A percentile compares a stretch with the other conserved stretches of the same genome.
Evolutionary conservation across 2,797 vertebrate genomes (phyloP).

Genomic region (Rhinella marina): DNA sequence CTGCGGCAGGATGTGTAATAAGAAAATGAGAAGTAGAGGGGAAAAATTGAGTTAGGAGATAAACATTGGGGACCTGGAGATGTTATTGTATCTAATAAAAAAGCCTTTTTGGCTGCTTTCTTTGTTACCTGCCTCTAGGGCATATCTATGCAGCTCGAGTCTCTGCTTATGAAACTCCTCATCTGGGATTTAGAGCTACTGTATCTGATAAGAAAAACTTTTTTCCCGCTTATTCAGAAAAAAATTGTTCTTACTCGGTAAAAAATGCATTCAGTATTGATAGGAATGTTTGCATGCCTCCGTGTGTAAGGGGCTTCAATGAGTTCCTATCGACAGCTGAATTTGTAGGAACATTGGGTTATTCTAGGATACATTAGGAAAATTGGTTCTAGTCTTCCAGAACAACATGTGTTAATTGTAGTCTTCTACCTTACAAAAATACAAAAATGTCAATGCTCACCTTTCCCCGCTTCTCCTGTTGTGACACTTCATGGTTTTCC

Average conservation of each 20-base stretch:
- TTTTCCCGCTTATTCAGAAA: constrained; percentile 32
- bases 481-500: too few relatives aligned
- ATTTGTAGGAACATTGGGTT: not conserved
- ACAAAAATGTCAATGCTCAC: not conserved
- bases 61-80: constrained; percentile 61
- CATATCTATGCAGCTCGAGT: constrained; percentile 38
- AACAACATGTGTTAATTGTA: not conserved
- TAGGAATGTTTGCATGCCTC: not conserved
- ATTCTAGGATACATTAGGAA: constrained; percentile 9
- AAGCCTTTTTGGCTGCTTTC: constrained; percentile 58
- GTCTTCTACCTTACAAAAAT: not conserved
- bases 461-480: too few relatives aligned
- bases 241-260: constrained; percentile 16
- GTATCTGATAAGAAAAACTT: constrained; percentile 51
- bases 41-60: constrained; percentile 59
- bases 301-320: not conserved
- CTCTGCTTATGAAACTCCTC: constrained; percentile 58
- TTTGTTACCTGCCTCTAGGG: constrained; percentile 58
- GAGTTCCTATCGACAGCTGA: constrained; percentile 2
- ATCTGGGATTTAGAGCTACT: constrained; percentile 46
- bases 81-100: constrained; percentile 64
- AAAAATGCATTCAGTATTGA: not conserved
- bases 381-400: not conserved
- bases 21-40: constrained; percentile 61
- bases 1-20: constrained; percentile 58